These are phyloP conservation scores for Eurytoma californica DNA, from an alignment of 2,888 invertebrate species.

Conservation along the genomic window DNA sequence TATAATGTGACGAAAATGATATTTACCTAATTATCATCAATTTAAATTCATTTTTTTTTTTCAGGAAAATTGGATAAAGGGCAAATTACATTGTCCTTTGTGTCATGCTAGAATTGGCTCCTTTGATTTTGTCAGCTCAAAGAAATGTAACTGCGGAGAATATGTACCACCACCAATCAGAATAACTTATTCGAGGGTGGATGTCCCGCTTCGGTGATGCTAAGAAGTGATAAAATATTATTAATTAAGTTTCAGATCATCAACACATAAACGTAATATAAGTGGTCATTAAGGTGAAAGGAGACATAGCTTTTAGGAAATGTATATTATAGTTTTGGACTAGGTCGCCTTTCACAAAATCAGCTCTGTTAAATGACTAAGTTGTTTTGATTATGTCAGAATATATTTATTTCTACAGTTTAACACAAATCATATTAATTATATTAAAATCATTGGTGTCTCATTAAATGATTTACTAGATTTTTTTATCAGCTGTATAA, in stretches of 20 bases:
- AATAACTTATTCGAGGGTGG: conserved; percentile 63
- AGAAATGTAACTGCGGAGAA: conserved; percentile 64
- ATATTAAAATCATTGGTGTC: conserved; percentile 36
- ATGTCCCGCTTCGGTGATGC: conserved; percentile 58
- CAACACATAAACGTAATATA: conserved; percentile 42
- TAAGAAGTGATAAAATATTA: conserved; percentile 22
- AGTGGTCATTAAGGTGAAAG: conserved; percentile 49
- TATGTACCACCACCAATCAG: conserved; percentile 62
- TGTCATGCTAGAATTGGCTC: conserved; percentile 63
- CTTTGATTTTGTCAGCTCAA: conserved; percentile 62
- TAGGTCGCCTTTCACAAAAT: conserved; percentile 53
- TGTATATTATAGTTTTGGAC: conserved; percentile 50
- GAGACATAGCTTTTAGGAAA: conserved; percentile 53
- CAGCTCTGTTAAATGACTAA: conserved; percentile 44
- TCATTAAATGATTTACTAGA: conserved; percentile 40
- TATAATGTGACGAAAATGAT: no score
- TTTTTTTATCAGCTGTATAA: conserved; percentile 24
- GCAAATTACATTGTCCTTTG: conserved; percentile 64
- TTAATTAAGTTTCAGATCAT: conserved; percentile 49
- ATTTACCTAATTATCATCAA: no score
- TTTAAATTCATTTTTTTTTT: conserved; percentile 48
- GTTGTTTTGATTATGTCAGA: conserved; percentile 47
- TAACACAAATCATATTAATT: conserved; percentile 35
- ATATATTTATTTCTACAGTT: conserved; percentile 53
- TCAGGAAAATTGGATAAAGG: conserved; percentile 64